Base-by-base conservation (phyloP, 2,113 vertebrate genomes). In the Caretta caretta region DNA sequence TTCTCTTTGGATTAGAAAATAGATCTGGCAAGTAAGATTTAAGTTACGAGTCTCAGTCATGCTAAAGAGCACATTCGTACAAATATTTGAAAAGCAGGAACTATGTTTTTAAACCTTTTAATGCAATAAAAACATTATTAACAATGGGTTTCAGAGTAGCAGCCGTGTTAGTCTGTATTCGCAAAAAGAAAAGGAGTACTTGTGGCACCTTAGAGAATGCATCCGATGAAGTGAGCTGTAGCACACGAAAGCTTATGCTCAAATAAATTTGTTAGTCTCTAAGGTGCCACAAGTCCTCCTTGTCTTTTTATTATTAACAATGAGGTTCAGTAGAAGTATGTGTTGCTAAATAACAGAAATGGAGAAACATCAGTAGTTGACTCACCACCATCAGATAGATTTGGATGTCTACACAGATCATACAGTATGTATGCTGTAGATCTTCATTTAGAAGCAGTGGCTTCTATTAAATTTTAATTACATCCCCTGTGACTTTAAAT, bases 11-110 rank as follows among this genome's bases (percentile, higher is more conserved):
- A 76, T 96, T 84, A 88, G 62, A 94, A 97, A 93, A 94, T 31
- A 16, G n/a, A 94, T 87, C 94, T 94, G 48, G 83, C n/a, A 93
- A 97, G 76, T 96, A 97, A 93, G 38, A 96, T 94, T 96, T 92
- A 90, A 86, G 93, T 96, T 91, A 83, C 17, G 89, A 65, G 13
- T 91, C 82, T 95, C 90, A 83, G 86, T 94, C 42, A 16, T 76
- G 88, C 89, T 93, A 62, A 86, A 48, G 5, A 93, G 50, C 57
- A 75, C 57, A 93, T 83, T 48, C 72, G 51, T 79, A 92, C 48
- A 87, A 72, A 72, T 38, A 54, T 17, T 90, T 96, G 57, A 84
- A 72, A 86, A 85, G 83, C 46, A 84, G 75, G 46, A 93, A 86
- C 92, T 82, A 81, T 12, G 31, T 4, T 91, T 91, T 84, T 57